phyloP scores from a whole-genome alignment of 1,140 invertebrate genomes.

The Bombus pyrosoma region DNA sequence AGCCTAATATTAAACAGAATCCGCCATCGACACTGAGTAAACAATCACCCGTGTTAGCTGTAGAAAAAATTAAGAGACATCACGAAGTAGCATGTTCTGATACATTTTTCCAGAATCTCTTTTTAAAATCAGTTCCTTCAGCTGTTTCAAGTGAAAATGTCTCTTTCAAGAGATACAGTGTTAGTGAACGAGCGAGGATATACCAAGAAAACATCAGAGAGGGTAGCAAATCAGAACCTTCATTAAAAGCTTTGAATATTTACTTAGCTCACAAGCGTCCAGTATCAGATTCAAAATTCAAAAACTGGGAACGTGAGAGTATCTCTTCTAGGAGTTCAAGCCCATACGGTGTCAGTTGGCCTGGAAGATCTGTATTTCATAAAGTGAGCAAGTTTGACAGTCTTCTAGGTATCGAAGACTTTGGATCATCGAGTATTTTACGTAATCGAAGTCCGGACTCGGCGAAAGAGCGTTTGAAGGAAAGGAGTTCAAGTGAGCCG shows the following conservation, averaged over 20 bases:
- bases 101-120: conserved; percentile 88
- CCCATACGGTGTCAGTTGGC: conserved; percentile 74
- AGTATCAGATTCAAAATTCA: conserved; percentile 88
- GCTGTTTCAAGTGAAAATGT: conserved; percentile 72
- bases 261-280: conserved; percentile 88
- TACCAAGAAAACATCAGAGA: conserved; percentile 83
- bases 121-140: conserved; percentile 82
- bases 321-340: conserved; percentile 80
- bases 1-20: neutral
- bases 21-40: conserved; percentile 21
- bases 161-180: conserved; percentile 81
- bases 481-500: conserved; percentile 81
- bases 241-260: conserved; percentile 83
- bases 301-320: conserved; percentile 85
- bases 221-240: conserved; percentile 82
- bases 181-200: conserved; percentile 85
- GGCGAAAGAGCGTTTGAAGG: conserved; percentile 66
- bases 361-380: conserved; percentile 73
- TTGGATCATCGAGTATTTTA: conserved; percentile 71
- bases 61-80: conserved; percentile 83
- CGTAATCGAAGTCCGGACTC: conserved; percentile 73
- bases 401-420: conserved; percentile 70
- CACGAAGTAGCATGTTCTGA: conserved; percentile 84
- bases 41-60: conserved; percentile 63
- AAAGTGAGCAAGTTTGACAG: conserved; percentile 79